Percentiles rank a stretch among this genome's conserved stretches.
Conservation (phyloP, 2,888 invertebrate species). For the Chymomyza caudatula region DNA sequence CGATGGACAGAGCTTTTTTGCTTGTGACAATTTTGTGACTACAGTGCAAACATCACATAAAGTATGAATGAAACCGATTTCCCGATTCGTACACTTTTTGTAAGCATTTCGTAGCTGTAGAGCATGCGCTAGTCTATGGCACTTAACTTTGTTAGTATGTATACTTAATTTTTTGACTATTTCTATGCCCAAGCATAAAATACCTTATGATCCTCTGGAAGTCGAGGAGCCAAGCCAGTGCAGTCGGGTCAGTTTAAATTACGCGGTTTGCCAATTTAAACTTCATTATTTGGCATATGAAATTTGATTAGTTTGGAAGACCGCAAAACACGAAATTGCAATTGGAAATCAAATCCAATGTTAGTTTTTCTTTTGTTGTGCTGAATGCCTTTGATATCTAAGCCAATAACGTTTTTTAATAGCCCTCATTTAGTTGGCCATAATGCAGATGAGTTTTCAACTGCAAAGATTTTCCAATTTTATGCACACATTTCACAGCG, state of each 20-base stretch:
- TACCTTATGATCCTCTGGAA: too few species aligned
- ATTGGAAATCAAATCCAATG: not conserved
- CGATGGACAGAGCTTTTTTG: too few species aligned
- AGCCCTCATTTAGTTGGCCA: not conserved
- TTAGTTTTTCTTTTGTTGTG: not conserved
- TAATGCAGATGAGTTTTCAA: not conserved
- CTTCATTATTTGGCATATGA: not conserved
- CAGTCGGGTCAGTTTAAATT: not conserved
- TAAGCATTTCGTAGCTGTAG: too few species aligned
- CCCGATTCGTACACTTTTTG: too few species aligned
- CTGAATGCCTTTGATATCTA: not conserved
- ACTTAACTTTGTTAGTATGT: too few species aligned
- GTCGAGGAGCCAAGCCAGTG: too few species aligned
- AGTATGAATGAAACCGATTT: too few species aligned
- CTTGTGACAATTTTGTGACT: too few species aligned
- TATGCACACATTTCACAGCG: slow-evolving; percentile 6
- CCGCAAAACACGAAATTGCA: not conserved
- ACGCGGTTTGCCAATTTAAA: not conserved
- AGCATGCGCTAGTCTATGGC: too few species aligned
- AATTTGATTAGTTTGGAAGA: not conserved
- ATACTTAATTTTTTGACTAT: too few species aligned
- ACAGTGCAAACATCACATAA: too few species aligned
- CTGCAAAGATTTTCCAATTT: slow-evolving; percentile 38
- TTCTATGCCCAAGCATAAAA: too few species aligned
- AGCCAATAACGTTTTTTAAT: not conserved